Base-by-base conservation (phyloP, 2,113 vertebrate genomes). In the Tympanuchus pallidicinctus region DNA sequence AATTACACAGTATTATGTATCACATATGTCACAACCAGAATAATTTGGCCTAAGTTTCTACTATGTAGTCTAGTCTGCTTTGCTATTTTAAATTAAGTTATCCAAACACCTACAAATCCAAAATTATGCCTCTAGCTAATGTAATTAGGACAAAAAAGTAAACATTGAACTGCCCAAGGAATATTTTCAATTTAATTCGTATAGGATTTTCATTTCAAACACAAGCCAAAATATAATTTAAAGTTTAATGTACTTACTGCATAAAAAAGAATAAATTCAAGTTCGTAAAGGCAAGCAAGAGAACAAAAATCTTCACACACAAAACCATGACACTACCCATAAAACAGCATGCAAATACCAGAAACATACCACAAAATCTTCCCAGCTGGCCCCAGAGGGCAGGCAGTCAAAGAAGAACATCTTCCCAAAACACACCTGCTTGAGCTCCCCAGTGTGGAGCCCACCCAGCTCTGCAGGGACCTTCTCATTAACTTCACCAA, bases 1-100 rank as follows among this genome's bases (percentile, higher is more conserved):
- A 94, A 96, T 94, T 97, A 92, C 82, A 43, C 43, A 89, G 70
- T 71, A 77, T 90, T 95, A 93, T 96, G 84, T 89, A 97, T 92
- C 82, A 90, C 91, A 56, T 96, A 92, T 92, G 92, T 89, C 94
- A 94, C 69, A 92, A 83, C 15, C 47, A 78, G 69, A 83, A 94
- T 86, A 94, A 91, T 93, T 89, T 90, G 88, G 73, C 76, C 52
- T 87, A 71, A 60, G 79, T 92, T 94, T 78, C 61, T 94, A 57
- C 90, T 96, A 93, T 74, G 75, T 89, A 59, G 60, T 60, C 67
- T 88, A 71, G 60, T 93, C 65, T 90, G 69, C 69, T 93, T 92
- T 83, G 36, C 50, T 83, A 10, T 89, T 88, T 92, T 88, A 91
- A 89, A 82, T 88, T 76, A 60, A 91, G 42, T 80, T 95, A 82